Evolutionary conservation across 2,888 invertebrate genomes (phyloP), one percentile per base, ranked within the genome.

Genomic region (Dolichomitus sp.): DNA sequence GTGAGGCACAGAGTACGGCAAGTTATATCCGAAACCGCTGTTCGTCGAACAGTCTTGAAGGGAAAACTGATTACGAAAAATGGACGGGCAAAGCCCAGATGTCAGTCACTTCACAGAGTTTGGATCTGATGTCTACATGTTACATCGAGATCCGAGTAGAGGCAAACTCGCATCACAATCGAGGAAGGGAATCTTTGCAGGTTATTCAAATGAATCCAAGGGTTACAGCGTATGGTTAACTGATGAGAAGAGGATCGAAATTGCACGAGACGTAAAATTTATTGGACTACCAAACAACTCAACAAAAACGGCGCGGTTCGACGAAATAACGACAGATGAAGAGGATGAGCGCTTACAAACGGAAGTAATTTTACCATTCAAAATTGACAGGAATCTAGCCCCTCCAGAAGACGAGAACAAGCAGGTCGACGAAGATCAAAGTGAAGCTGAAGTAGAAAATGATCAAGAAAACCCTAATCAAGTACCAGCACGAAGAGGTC

Each of bases 1-100:
- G 86, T 1, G 89, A 91, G 77, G 90, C 90, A 33, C 33, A 2
- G 0, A 78, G 73, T 9, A 88, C 86, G 7, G 84, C 88, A 2
- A 84, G 86, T 17, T 90, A 89, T 69, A 69, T 89, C 6, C 80
- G 84, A 12, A 92, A 92, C 66, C 74, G 90, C 19, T 72, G 86
- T 37, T 81, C 87, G n/a, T 87, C 87, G n/a, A 84, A 52, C 7
- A 80, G 77, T 4, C 66, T 65, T 14, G 65, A 27, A 65, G 54
- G 57, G 14, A 81, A 78, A 45, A 88, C 86, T 0, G 76, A 88
- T 6, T 85, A 54, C 63, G 88, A 88, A 50, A 48, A 19, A n/a
- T 79, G 86, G 80, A 70, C 73, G 52, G 76, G 78, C 0, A 77
- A 33, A 33, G 33, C 4, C 88, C 88, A 4, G 69, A 84, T 54